A percentile compares a stretch with the other conserved stretches of the same genome.
phyloP scores from a whole-genome alignment of 2,797 vertebrate species.

The Halcyon smyrnensis region DNA sequence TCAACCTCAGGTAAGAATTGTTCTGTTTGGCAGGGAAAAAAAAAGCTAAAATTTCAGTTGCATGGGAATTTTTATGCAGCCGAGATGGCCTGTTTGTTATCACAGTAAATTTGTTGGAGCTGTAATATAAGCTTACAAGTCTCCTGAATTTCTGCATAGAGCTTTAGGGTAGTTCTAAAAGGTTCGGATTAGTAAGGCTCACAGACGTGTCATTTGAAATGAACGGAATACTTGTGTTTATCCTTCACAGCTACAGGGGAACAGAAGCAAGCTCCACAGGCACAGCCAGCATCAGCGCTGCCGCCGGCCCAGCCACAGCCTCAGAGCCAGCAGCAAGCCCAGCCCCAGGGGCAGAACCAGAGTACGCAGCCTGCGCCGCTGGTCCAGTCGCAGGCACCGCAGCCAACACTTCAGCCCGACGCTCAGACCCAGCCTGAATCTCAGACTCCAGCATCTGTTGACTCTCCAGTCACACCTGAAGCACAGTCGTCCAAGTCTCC shows the following conservation, averaged over 20 bases:
- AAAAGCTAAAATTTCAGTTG: neutral
- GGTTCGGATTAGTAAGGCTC: neutral
- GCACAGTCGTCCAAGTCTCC: constrained; percentile 71
- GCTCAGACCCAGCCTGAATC: constrained; percentile 58
- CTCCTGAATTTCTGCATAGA: neutral
- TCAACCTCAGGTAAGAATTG: constrained; percentile 82
- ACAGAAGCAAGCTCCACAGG: constrained; percentile 80
- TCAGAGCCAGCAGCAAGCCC: constrained; percentile 73
- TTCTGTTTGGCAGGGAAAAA: neutral
- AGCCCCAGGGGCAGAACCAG: constrained; percentile 29
- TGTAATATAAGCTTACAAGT: neutral
- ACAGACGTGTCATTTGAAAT: neutral
- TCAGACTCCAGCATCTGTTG: constrained; percentile 51
- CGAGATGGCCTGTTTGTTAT: neutral
- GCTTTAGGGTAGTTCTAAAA: neutral
- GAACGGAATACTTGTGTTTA: constrained; percentile 1
- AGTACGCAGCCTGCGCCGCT: constrained; percentile 19
- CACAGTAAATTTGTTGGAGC: neutral
- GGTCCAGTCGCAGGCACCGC: constrained; percentile 28
- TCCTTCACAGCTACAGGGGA: constrained; percentile 74
- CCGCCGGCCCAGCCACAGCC: constrained; percentile 71
- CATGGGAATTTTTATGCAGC: neutral
- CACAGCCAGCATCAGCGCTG: constrained; percentile 78
- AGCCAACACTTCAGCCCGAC: constrained; percentile 63
- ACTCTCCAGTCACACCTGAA: constrained; percentile 68